phyloP scores from a whole-genome alignment of 2,888 invertebrate species.

The Phyllotreta striolata region DNA sequence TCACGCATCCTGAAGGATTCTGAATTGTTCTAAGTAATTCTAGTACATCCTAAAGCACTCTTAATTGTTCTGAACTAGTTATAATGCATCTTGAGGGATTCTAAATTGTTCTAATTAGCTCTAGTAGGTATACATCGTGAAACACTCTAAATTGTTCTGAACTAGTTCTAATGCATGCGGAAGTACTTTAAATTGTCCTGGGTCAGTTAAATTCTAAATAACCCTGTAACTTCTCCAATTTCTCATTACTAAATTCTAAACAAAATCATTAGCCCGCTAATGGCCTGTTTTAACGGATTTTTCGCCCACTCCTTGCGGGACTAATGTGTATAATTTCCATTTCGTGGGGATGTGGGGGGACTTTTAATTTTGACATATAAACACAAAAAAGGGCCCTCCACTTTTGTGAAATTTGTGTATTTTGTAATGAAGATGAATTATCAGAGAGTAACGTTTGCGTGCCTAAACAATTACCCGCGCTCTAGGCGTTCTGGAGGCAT shows the following conservation, averaged over 20 bases:
- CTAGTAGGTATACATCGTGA: no score
- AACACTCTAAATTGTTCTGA: no score
- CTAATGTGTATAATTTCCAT: conserved; percentile 34
- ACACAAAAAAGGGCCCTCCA: conserved; percentile 28
- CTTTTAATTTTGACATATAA: conserved; percentile 28
- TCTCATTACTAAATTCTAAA: background rate
- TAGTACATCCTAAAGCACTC: no score
- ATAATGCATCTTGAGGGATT: no score
- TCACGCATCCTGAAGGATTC: no score
- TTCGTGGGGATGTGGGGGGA: conserved; percentile 15
- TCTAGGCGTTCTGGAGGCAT: background rate
- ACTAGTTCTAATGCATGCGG: no score
- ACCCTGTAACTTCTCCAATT: background rate
- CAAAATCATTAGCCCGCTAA: conserved; percentile 6
- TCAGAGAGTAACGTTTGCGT: conserved; percentile 6
- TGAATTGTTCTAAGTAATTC: no score
- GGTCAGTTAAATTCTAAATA: no score
- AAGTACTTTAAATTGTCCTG: no score
- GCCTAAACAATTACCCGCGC: conserved; percentile 4
- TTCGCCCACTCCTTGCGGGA: background rate
- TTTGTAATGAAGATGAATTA: conserved; percentile 28
- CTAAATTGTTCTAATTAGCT: no score
- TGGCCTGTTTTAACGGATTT: conserved; percentile 8
- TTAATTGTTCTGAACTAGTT: no score
- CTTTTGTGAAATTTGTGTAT: conserved; percentile 27